A percentile compares a stretch with the other conserved stretches of the same genome.
Evolutionary conservation across 1,140 invertebrate species (phyloP).

Genomic region (Tachypleus tridentatus): DNA sequence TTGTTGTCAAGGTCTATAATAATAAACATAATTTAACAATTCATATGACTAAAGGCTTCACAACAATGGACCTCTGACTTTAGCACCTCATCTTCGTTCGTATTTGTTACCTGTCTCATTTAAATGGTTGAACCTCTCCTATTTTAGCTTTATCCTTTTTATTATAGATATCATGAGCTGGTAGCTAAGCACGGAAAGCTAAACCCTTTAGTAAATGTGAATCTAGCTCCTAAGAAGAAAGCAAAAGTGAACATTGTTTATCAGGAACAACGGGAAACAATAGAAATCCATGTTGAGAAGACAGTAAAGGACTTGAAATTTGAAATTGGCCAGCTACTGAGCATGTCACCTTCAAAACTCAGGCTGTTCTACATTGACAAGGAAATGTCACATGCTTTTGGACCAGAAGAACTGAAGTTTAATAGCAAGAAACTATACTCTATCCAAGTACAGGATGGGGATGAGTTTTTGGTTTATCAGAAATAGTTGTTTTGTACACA

Average conservation of each 20-base stretch:
- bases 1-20: neutral
- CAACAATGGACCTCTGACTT: too few relatives aligned
- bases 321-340: constrained; percentile 34
- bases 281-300: constrained; percentile 23
- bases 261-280: constrained; percentile 47
- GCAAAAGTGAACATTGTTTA: constrained; percentile 71
- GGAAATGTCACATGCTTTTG: constrained; percentile 42
- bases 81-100: too few relatives aligned
- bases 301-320: constrained; percentile 25
- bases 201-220: constrained; percentile 71
- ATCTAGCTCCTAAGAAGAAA: constrained; percentile 67
- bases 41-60: too few relatives aligned
- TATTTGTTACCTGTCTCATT: neutral
- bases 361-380: constrained; percentile 66
- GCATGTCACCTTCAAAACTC: constrained; percentile 67
- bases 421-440: constrained; percentile 78
- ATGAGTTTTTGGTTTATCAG: constrained; percentile 73
- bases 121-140: constrained; percentile 1
- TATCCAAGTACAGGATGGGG: constrained; percentile 77
- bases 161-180: constrained; percentile 61
- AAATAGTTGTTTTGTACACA: constrained; percentile 23
- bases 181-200: constrained; percentile 69
- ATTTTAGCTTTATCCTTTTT: constrained; percentile 7
- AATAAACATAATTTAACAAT: neutral
- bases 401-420: constrained; percentile 75